Percentiles rank a stretch among this genome's conserved stretches.
Conservation (phyloP, 2,113 vertebrate species). For the Equus quagga region DNA sequence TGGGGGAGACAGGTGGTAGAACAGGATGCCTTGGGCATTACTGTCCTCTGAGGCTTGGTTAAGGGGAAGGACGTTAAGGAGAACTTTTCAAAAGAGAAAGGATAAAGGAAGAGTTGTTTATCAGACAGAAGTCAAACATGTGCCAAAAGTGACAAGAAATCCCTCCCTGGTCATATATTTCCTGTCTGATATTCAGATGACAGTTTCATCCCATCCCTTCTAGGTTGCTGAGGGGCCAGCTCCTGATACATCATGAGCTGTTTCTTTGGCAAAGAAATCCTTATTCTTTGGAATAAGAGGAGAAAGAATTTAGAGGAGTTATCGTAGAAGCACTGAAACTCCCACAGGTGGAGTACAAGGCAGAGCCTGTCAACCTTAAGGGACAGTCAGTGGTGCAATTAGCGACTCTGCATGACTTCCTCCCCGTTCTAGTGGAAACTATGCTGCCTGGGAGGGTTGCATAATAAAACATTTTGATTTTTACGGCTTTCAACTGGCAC, state of each 20-base stretch:
- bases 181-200: conserved; percentile 24
- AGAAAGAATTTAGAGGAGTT: conserved; percentile 32
- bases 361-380: not conserved
- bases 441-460: not conserved
- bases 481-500: not conserved
- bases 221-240: not conserved
- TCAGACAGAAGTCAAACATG: conserved; percentile 26
- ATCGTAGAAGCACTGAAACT: not conserved
- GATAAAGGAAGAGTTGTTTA: conserved; percentile 20
- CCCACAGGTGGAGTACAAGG: not conserved
- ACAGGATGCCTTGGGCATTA: not conserved
- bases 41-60: not conserved
- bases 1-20: not conserved
- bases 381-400: rapidly evolving
- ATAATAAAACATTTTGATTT: not conserved
- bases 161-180: conserved; percentile 28
- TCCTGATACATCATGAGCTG: not conserved
- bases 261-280: conserved; percentile 57
- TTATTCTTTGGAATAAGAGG: conserved; percentile 13
- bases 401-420: not conserved
- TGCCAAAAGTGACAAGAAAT: not conserved
- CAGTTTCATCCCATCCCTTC: not conserved
- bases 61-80: not conserved
- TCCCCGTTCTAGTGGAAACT: not conserved
- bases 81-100: not conserved